Base-by-base conservation (phyloP, 1,140 invertebrate species). In the Orchestia grillus region DNA sequence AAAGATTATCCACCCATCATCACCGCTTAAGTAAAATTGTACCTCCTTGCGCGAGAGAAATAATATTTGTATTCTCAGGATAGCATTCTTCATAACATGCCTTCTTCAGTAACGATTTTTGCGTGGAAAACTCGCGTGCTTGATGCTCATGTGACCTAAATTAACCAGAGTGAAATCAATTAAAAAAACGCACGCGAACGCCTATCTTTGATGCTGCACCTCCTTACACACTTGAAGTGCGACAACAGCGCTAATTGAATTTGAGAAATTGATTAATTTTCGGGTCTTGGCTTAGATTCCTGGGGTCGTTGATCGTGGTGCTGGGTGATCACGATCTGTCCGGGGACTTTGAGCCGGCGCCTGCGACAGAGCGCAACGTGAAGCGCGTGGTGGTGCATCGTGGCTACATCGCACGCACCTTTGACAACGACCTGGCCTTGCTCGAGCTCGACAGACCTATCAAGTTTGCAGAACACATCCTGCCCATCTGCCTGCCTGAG, bases 311-410 rank as follows among this genome's bases (percentile, higher is more conserved):
- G 96, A 98, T 99, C 28, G 99, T 99, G 0, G 98, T 99, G 6
- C 98, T 99, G 97, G 99, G 99, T 0, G 99, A 99, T 97, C 98
- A 98, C 97, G 99, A 99, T 97, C 98, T 99, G 96, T 98, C 98
- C 1, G 98, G 98, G 0, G 98, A 99, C 97, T 97, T 98, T 96
- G 99, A 99, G 97, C 98, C 98, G 0, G 98, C 98, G 96, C 98
- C 98, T 91, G 98, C 98, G 3, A 97, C 99, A 0, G 98, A 98
- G 41, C 98, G 98, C 97, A 99, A 99, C 97, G 98, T 99, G 0
- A 98, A 98, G 96, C 97, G 99, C 91, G 99, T 99, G 45, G 99
- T 99, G 44, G 98, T 99, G 0, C 99, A 99, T 97, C 97, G 98
- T 0, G 98, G 98, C 96, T 99, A 99, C 97, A 98, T 99, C 97